phyloP scores from a whole-genome alignment of 2,113 vertebrate genomes.

The Oncorhynchus keta region DNA sequence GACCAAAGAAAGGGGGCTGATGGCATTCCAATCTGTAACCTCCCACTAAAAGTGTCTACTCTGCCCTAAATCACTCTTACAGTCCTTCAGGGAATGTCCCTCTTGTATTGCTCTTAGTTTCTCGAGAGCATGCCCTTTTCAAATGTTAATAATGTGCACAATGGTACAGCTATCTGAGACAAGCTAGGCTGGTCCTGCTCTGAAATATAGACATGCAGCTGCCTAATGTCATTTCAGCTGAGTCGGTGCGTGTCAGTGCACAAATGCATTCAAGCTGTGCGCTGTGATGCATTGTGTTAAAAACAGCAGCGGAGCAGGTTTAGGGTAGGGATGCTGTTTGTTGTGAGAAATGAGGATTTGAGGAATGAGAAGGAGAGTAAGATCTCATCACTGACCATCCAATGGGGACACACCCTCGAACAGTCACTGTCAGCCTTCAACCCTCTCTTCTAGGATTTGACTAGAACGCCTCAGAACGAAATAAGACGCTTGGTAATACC shows the following conservation, averaged over 20 bases:
- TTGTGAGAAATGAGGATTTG: too few species aligned
- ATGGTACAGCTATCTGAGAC: slow-evolving; percentile 8
- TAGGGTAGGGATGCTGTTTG: too few species aligned
- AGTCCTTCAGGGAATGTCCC: background rate
- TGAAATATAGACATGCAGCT: background rate
- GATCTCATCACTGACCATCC: too few species aligned
- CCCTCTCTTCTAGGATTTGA: too few species aligned
- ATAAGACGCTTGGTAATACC: too few species aligned
- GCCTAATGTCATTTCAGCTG: slow-evolving; percentile 10
- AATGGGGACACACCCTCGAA: too few species aligned
- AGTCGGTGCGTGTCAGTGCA: background rate
- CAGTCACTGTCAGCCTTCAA: too few species aligned
- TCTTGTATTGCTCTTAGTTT: slow-evolving; percentile 22
- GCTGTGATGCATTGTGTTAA: background rate
- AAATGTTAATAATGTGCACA: slow-evolving; percentile 32
- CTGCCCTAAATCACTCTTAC: slow-evolving; percentile 20
- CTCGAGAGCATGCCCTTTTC: slow-evolving; percentile 23
- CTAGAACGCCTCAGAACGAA: too few species aligned
- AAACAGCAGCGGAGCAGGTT: background rate
- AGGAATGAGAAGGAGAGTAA: too few species aligned
- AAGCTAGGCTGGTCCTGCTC: slow-evolving; percentile 6
- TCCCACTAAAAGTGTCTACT: slow-evolving; percentile 1
- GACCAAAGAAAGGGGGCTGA: background rate
- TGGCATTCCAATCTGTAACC: background rate
- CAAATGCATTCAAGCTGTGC: background rate